Conservation (phyloP, 1,140 invertebrate species). For the Pseudomyrmex pallidus region DNA sequence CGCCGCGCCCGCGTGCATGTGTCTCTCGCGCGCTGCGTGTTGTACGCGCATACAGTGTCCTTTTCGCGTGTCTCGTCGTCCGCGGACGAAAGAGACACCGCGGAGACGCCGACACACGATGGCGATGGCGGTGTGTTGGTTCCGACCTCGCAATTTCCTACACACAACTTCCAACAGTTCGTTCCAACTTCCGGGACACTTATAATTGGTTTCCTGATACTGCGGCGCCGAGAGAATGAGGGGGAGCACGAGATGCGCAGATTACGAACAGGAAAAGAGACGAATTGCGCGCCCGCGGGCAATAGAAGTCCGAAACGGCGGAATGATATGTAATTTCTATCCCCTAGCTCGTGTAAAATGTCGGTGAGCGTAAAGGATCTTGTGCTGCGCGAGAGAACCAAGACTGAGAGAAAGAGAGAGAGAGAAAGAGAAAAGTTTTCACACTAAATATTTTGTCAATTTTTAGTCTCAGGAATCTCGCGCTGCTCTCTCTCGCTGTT, state of each 20-base stretch:
- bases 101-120: conserved; percentile 28
- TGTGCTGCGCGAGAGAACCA: background rate
- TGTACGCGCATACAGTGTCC: conserved; percentile 32
- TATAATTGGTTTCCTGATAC: conserved; percentile 80
- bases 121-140: conserved; percentile 43
- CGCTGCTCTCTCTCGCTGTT: too few relatives aligned
- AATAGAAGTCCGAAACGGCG: conserved; percentile 10
- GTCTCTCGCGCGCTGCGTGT: background rate
- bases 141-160: conserved; percentile 70
- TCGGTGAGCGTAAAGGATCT: conserved; percentile 20
- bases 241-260: conserved; percentile 53
- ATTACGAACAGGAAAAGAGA: conserved; percentile 55
- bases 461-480: too few relatives aligned
- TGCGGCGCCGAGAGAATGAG: conserved; percentile 56
- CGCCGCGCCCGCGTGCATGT: background rate
- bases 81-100: background rate
- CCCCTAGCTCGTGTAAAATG: conserved; percentile 13
- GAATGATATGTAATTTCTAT: background rate
- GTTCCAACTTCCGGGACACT: conserved; percentile 78
- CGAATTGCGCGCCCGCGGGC: conserved; percentile 37
- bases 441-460: background rate
- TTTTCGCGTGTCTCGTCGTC: conserved; percentile 17
- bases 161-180: conserved; percentile 71
- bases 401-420: too few relatives aligned
- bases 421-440: background rate